Evolutionary conservation across 1,140 invertebrate genomes (phyloP).

Genomic region (Drosophila sucinea): DNA sequence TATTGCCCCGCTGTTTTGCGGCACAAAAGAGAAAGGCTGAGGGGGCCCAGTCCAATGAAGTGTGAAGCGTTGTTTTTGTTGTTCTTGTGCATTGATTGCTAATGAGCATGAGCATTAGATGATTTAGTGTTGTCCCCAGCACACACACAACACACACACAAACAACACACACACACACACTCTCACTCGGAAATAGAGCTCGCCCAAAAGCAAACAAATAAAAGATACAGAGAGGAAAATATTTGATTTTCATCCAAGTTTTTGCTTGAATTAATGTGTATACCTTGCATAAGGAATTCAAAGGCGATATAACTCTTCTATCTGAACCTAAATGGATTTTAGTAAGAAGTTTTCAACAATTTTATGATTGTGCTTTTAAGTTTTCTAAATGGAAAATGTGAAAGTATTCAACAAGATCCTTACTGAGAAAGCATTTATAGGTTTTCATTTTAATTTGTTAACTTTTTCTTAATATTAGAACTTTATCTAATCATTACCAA

Average conservation of each 20-base stretch:
- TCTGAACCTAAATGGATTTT: too few species aligned
- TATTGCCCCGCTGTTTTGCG: conserved; percentile 30
- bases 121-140: conserved; percentile 62
- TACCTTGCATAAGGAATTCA: too few species aligned
- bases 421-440: too few species aligned
- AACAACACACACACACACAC: conserved; percentile 17
- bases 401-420: too few species aligned
- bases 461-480: too few species aligned
- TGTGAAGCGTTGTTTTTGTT: conserved; percentile 62
- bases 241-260: background rate
- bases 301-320: too few species aligned
- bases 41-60: conserved; percentile 54
- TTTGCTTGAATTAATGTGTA: background rate
- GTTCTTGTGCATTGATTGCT: conserved; percentile 74
- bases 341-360: too few species aligned
- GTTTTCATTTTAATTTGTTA: too few species aligned
- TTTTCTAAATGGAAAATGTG: too few species aligned
- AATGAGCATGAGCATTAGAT: conserved; percentile 77
- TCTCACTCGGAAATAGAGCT: background rate
- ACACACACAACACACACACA: conserved; percentile 11
- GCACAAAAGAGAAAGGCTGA: conserved; percentile 39
- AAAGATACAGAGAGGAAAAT: conserved; percentile 45
- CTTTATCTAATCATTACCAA: too few species aligned
- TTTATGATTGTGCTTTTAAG: too few species aligned
- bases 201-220: conserved; percentile 26